Evolutionary conservation across 2,797 vertebrate species (phyloP).

Genomic region (Otolemur crassicaudatus): DNA sequence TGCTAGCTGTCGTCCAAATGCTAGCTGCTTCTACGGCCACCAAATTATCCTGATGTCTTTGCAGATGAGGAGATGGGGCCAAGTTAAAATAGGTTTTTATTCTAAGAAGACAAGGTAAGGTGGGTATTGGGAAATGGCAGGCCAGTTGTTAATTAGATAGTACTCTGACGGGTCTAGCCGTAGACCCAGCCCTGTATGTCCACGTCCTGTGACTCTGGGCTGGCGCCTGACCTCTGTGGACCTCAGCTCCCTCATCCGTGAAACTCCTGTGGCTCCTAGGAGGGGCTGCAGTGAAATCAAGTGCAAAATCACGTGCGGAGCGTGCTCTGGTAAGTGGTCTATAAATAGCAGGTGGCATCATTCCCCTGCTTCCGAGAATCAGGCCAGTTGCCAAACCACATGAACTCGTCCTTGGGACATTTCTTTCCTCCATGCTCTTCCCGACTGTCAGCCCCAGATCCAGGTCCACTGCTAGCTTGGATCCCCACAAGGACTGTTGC

Average conservation of each 20-base stretch:
- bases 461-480: accelerated
- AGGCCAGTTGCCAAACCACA: neutral
- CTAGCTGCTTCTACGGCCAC: neutral
- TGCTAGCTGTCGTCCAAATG: neutral
- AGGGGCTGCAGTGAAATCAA: neutral
- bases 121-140: neutral
- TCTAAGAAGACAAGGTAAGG: neutral
- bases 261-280: neutral
- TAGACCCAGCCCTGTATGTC: neutral
- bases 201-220: neutral
- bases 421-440: neutral
- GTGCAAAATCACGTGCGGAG: neutral
- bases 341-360: neutral
- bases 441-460: neutral
- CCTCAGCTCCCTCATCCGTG: neutral
- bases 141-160: neutral
- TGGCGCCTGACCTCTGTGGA: neutral
- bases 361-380: neutral
- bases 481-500: accelerated
- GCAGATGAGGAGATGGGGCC: neutral
- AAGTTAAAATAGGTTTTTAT: neutral
- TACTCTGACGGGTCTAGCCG: neutral
- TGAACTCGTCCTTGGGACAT: neutral
- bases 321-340: neutral
- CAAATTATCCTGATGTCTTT: neutral